These are phyloP conservation scores for Echinometra lucunter DNA, from an alignment of 53 echinoderm and acorn worm species.

Conservation along the genomic window DNA sequence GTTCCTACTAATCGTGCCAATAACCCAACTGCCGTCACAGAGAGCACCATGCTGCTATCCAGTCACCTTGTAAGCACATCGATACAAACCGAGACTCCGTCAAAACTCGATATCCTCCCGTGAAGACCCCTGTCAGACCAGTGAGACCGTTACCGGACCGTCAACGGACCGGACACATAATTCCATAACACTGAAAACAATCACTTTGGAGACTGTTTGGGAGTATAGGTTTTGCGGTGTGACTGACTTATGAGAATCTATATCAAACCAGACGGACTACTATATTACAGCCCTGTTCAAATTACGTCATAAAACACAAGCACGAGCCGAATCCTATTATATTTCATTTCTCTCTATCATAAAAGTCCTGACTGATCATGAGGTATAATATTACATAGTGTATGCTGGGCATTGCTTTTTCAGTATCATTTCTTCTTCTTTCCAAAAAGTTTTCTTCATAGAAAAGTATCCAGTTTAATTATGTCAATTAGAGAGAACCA, in stretches of 20 bases:
- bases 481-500: neutral
- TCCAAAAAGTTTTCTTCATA: neutral
- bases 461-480: neutral
- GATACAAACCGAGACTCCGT: slow-evolving; percentile 33
- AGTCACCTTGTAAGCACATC: slow-evolving; percentile 42
- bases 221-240: no score
- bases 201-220: no score
- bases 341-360: neutral
- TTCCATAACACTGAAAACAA: no score
- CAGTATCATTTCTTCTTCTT: no score
- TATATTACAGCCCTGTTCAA: neutral
- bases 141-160: no score
- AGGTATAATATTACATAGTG: neutral
- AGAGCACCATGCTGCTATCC: slow-evolving; percentile 8
- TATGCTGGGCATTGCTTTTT: no score
- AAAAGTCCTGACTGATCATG: neutral
- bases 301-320: neutral
- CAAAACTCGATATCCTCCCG: neutral
- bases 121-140: neutral
- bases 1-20: neutral
- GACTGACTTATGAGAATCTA: neutral
- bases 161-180: no score
- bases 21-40: neutral
- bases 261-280: neutral
- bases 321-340: neutral